Conservation (phyloP, 2,113 vertebrate species). For the Sorex fumeus region DNA sequence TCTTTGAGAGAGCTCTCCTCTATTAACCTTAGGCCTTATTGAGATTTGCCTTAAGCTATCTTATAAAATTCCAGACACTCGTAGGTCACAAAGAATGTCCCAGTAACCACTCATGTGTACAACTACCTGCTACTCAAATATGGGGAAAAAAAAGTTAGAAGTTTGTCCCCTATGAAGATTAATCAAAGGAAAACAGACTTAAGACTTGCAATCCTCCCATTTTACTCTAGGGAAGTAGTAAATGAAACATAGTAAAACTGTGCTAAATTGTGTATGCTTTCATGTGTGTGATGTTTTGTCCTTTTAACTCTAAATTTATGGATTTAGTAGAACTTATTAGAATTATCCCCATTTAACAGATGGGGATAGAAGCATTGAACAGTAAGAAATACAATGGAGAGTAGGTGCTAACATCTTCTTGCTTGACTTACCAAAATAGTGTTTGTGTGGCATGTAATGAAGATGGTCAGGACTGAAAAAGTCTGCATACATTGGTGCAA, state of each 20-base stretch:
- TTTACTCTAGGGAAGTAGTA: neutral
- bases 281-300: neutral
- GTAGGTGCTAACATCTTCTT: no score
- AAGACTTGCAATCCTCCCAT: neutral
- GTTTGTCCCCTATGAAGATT: neutral
- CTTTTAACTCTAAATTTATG: neutral
- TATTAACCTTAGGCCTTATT: slow-evolving; percentile 47
- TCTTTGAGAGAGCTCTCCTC: slow-evolving; percentile 9
- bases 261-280: neutral
- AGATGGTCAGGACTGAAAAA: no score
- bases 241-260: neutral
- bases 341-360: neutral
- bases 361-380: neutral
- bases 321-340: neutral
- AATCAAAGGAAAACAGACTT: slow-evolving; percentile 8
- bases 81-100: neutral
- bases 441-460: no score
- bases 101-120: neutral
- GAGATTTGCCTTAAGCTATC: slow-evolving; percentile 56
- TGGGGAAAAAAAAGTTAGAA: neutral
- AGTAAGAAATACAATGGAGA: no score
- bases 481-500: no score
- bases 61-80: slow-evolving; percentile 24
- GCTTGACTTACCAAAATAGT: no score
- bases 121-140: neutral